Conservation (phyloP, 2,888 invertebrate species). For the Drosophila cracens region DNA sequence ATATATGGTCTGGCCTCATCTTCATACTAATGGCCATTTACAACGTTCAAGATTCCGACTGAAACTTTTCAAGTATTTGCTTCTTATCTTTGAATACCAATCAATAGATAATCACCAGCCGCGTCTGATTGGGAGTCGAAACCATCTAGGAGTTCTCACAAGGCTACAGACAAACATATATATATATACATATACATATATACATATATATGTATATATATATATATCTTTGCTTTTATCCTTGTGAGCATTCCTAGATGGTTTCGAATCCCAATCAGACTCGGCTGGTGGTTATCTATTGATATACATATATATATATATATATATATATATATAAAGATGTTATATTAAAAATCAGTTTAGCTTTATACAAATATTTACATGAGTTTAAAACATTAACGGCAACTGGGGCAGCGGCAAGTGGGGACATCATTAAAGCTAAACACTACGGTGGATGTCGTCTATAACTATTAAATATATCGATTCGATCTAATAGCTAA, state of each 20-base stretch:
- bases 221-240: too few relatives aligned
- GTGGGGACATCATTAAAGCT: conserved; percentile 45
- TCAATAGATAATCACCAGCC: background rate
- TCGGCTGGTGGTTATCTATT: too few relatives aligned
- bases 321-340: conserved; percentile 5
- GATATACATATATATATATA: background rate
- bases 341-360: conserved; percentile 16
- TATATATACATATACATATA: too few relatives aligned
- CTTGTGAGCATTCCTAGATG: too few relatives aligned
- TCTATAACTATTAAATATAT: conserved; percentile 20
- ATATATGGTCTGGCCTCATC: background rate
- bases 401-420: conserved; percentile 40
- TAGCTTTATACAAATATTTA: conserved; percentile 66
- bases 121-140: background rate
- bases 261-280: too few relatives aligned
- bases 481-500: conserved; percentile 19
- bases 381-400: conserved; percentile 46
- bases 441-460: conserved; percentile 60
- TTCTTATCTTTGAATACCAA: background rate
- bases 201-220: too few relatives aligned
- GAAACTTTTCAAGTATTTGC: background rate
- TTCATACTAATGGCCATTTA: background rate
- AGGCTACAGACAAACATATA: background rate
- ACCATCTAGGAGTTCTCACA: background rate
- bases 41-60: background rate